Conservation (phyloP, 2,888 invertebrate genomes). For the Trilocha varians region DNA sequence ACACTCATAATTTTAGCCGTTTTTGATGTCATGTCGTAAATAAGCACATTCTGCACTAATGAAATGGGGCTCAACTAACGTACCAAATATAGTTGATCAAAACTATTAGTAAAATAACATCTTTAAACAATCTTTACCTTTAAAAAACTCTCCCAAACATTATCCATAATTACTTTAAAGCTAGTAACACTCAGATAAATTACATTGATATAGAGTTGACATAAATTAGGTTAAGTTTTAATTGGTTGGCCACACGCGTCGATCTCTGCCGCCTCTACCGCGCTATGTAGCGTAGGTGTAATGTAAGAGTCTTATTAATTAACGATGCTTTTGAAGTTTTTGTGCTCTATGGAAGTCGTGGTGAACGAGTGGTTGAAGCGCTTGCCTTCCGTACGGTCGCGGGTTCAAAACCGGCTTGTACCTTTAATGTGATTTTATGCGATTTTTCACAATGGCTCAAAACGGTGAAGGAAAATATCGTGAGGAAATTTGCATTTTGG, state of each 20-base stretch:
- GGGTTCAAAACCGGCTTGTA: no score
- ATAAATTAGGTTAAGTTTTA: constrained; percentile 54
- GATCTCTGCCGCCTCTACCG: constrained; percentile 7
- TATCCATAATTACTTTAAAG: constrained; percentile 22
- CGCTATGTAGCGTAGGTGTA: constrained; percentile 5
- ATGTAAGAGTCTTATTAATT: constrained; percentile 4
- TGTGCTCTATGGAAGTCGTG: background rate
- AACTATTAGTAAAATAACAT: no score
- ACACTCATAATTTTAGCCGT: no score
- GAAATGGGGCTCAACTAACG: no score
- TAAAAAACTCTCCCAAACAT: constrained; percentile 10
- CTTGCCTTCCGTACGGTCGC: no score
- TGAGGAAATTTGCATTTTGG: no score
- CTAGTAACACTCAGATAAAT: constrained; percentile 30
- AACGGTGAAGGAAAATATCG: no score
- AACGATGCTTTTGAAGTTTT: background rate
- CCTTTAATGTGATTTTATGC: background rate
- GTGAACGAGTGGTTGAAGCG: no score
- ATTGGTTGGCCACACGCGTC: constrained; percentile 63
- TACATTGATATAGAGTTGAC: constrained; percentile 23
- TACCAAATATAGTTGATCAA: no score
- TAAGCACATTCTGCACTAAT: no score
- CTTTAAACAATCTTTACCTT: background rate
- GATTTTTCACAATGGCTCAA: no score
- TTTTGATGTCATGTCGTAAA: no score